phyloP scores from a whole-genome alignment of 1,140 invertebrate genomes.

The Procambarus clarkii region DNA sequence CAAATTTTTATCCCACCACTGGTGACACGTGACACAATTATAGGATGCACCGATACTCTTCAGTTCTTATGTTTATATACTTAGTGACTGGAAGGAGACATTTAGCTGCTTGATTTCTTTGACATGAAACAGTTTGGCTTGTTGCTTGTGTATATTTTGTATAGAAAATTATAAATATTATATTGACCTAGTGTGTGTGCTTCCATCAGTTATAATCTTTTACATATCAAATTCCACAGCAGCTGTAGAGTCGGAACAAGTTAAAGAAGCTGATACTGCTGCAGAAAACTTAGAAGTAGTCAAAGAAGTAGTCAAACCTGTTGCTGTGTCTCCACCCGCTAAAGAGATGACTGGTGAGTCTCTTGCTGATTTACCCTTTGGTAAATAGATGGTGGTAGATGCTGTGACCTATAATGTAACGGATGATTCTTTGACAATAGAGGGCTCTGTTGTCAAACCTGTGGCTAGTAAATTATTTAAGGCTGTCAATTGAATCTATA shows the following conservation, averaged over 20 bases:
- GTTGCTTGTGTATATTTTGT: background rate
- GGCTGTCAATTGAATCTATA: slow-evolving; percentile 1
- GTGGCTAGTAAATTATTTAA: background rate
- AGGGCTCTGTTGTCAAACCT: background rate
- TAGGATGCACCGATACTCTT: too few relatives aligned
- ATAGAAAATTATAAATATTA: background rate
- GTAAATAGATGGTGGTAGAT: background rate
- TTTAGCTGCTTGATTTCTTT: background rate
- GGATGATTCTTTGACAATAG: background rate
- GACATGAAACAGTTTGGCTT: background rate
- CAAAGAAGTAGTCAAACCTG: too few relatives aligned
- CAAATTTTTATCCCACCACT: too few relatives aligned
- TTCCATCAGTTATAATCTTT: background rate
- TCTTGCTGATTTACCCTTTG: background rate
- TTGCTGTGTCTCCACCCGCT: background rate
- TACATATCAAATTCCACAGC: background rate
- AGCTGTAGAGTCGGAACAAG: slow-evolving; percentile 1
- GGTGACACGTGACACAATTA: too few relatives aligned
- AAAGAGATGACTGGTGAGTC: slow-evolving; percentile 17
- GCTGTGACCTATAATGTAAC: background rate
- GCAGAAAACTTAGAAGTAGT: background rate
- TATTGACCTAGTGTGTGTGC: background rate
- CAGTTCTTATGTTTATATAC: too few relatives aligned
- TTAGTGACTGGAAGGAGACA: background rate
- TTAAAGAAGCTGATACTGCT: background rate